Base-by-base conservation (phyloP, 2,888 invertebrate species). In the Gisinianus flammeolus region DNA sequence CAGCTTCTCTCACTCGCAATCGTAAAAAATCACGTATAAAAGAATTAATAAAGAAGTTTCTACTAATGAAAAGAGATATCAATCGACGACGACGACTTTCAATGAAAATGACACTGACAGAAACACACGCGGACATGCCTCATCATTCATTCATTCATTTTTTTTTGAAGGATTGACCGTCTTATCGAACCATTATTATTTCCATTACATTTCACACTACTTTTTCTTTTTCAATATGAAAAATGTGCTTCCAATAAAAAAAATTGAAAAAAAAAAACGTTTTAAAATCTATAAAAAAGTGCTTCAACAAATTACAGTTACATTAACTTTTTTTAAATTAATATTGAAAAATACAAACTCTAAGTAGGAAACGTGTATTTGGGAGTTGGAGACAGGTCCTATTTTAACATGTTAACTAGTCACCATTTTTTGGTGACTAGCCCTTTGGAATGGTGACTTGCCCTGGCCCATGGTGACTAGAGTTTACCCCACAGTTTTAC, bases 151-250 rank as follows among this genome's bases (percentile, higher is more conserved):
- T 44, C 66, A n/a, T 28, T 64, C 6, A 24, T 62, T 24, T 5
- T 24, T 12, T 28, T 62, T 62, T 26, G 62, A 66, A 75, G 75
- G 75, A 66, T 64, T 75, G 75, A 52, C 75, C 67, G 75, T 75
- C 28, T 35, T 44, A 58, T 73, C 62, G 22, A 52, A 69, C 69
- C 69, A 69, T 69, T 67, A 67, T 30, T 31, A 26, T 67, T 67
- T 10, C 16, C 16, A 67, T 62, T n/a, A 33, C 4, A n/a, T n/a
- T n/a, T n/a, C n/a, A n/a, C n/a, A n/a, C 62, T 62, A 62, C 5
- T 12, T 62, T 62, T 24, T 62, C 12, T 62, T 62, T 5, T 28
- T n/a, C n/a, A n/a, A n/a, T n/a, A n/a, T n/a, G 16, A 58, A 58
- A 16, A 10, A 44, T 44, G 52, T 44, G 52, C 10, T 44, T 44